Conservation (phyloP, 2,113 vertebrate species). For the Phalacrocorax aristotelis region DNA sequence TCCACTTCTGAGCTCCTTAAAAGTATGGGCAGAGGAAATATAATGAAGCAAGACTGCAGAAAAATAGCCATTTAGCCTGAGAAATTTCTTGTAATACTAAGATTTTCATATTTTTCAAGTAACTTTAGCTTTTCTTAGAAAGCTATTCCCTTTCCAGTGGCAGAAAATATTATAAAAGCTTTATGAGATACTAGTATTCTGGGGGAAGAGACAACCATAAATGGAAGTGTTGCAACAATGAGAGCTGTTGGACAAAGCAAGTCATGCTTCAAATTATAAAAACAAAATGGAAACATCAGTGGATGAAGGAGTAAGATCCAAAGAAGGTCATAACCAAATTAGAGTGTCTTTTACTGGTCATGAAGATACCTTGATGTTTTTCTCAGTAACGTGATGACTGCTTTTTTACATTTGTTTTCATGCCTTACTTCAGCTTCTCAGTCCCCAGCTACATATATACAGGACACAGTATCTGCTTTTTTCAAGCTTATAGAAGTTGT, state of each 20-base stretch:
- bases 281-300: neutral
- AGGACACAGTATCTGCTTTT: neutral
- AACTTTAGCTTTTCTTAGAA: neutral
- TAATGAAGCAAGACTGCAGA: neutral
- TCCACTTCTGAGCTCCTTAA: constrained; percentile 70
- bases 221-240: neutral
- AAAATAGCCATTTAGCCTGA: neutral
- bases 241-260: neutral
- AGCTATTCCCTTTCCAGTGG: neutral
- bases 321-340: neutral
- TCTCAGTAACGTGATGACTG: neutral
- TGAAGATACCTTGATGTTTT: neutral
- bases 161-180: neutral
- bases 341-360: neutral
- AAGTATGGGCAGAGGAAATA: neutral
- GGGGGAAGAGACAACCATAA: neutral
- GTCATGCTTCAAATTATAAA: neutral
- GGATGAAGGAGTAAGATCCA: neutral
- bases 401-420: neutral
- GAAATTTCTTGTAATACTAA: neutral
- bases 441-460: neutral
- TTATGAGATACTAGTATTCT: neutral
- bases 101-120: neutral
- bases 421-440: neutral
- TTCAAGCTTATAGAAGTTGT: neutral